Base-by-base conservation (phyloP, 2,113 vertebrate species). In the Peromyscus polionotus region DNA sequence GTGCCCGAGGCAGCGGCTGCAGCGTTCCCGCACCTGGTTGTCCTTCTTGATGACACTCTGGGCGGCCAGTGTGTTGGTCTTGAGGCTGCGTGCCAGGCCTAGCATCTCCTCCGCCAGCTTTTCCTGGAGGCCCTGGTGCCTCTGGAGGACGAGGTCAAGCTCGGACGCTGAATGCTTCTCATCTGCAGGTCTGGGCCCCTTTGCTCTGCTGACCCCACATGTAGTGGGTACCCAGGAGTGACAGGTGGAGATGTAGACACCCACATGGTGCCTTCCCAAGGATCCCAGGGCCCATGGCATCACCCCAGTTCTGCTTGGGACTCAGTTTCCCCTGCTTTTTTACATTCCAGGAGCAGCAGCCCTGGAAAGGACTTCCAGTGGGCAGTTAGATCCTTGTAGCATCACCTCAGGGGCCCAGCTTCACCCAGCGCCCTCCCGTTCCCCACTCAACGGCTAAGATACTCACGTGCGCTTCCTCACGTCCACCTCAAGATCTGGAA, bases 51-150 rank as follows among this genome's bases (percentile, higher is more conserved):
- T 99, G 97, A 99, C 99, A 22, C 99, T 99, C 98, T 99, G 99
- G 0, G 99, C 99, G 0, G 99, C 99, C 98, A 99, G 98, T 0
- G 99, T 99, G 99, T 99, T 99, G 98, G 99, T 99, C 97, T 99
- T 99, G 96, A 99, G 98, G 97, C 99, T 99, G n/a, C 99, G 98
- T 72, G 99, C 99, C 96, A 99, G 98, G 96, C 99, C 99, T 3
- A 99, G 98, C 99, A 99, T 99, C 98, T 99, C 99, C n/a, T 99
- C 99, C 0, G 99, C 99, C 39, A 99, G 98, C 88, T 99, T 99
- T 98, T 99, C 99, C 98, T 99, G 99, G 96, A 99, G 98, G 95
- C 98, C 99, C 98, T 99, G 99, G 59, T 99, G 99, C 86, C 99
- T 99, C 97, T 99, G 99, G 36, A 99, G 97, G 57, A 99, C 98